phyloP scores from a whole-genome alignment of 2,888 invertebrate genomes.

The Andricus curvator region DNA sequence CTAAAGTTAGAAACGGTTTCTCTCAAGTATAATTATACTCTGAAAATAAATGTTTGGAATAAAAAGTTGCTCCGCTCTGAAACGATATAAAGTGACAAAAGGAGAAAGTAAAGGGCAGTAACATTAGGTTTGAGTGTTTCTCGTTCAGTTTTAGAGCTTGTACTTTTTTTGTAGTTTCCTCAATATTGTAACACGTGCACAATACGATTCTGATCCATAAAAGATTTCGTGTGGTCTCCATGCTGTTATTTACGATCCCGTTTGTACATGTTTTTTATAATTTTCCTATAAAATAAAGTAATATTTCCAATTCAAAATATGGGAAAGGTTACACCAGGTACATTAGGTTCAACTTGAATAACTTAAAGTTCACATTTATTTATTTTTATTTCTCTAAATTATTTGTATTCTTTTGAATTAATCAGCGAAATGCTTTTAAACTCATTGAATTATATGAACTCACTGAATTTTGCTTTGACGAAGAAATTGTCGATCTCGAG shows the following conservation, averaged over 20 bases:
- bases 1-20: neutral
- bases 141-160: slow-evolving; percentile 24
- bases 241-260: neutral
- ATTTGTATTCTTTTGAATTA: too few species aligned
- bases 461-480: too few species aligned
- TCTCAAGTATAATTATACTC: neutral
- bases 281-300: neutral
- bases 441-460: too few species aligned
- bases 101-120: slow-evolving; percentile 5
- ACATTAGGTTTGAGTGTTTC: slow-evolving; percentile 21
- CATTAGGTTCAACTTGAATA: too few species aligned
- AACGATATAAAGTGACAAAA: neutral
- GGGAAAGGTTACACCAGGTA: too few species aligned
- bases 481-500: too few species aligned
- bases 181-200: slow-evolving; percentile 20
- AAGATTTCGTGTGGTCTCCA: slow-evolving; percentile 4
- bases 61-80: neutral
- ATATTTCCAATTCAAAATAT: too few species aligned
- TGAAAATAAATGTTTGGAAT: neutral
- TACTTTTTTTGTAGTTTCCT: slow-evolving; percentile 6
- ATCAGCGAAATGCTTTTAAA: too few species aligned
- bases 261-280: neutral
- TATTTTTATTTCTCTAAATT: too few species aligned
- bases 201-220: slow-evolving; percentile 28
- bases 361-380: too few species aligned